These are phyloP conservation scores for Coluber constrictor DNA, from an alignment of 2,797 vertebrate genomes.

Conservation along the genomic window DNA sequence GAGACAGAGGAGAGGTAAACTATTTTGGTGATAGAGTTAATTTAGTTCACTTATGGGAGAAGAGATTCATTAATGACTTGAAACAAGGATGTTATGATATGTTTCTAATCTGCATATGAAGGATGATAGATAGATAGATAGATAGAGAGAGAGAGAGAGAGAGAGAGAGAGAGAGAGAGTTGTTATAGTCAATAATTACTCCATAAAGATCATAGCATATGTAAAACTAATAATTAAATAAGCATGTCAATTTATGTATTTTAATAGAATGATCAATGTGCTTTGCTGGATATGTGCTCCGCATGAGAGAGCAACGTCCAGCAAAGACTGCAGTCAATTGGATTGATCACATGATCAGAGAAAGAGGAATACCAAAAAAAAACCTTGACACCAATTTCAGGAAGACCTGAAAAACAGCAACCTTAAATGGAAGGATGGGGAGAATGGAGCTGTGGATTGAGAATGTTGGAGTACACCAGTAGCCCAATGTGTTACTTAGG, in stretches of 20 bases:
- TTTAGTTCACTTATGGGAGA: neutral
- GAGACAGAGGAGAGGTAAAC: slow-evolving; percentile 94
- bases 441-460: neutral
- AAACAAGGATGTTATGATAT: neutral
- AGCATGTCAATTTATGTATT: neutral
- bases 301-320: neutral
- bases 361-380: neutral
- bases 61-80: neutral
- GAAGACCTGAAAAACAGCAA: neutral
- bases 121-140: neutral
- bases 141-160: neutral
- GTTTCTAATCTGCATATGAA: neutral
- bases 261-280: neutral
- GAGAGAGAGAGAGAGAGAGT: neutral
- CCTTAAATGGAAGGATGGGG: neutral
- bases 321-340: neutral
- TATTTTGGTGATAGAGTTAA: neutral
- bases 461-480: neutral
- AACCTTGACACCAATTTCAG: neutral
- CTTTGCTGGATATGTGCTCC: neutral
- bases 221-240: neutral
- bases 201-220: neutral
- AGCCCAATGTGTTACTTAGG: neutral
- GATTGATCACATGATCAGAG: neutral
- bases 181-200: neutral